phyloP scores from a whole-genome alignment of 2,113 vertebrate species.

The Mobula birostris region DNA sequence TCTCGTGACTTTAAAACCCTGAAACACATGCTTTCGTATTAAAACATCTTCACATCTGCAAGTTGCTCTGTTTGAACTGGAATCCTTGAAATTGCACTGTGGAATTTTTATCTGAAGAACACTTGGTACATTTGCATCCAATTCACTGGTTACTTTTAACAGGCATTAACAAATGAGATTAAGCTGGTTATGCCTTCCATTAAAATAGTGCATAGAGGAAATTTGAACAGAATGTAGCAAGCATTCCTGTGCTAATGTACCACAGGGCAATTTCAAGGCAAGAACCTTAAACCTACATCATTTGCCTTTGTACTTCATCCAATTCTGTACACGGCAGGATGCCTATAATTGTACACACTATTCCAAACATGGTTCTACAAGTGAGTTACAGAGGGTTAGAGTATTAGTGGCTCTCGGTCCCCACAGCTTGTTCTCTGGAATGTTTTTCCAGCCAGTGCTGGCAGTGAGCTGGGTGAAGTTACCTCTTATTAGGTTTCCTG shows the following conservation, averaged over 20 bases:
- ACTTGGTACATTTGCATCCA: neutral
- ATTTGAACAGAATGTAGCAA: neutral
- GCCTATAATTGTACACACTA: slow-evolving; percentile 26
- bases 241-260: neutral
- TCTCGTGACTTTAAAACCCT: too few species aligned
- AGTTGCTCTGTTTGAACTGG: neutral
- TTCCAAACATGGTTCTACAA: neutral
- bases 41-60: neutral
- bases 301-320: slow-evolving; percentile 14
- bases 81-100: neutral
- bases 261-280: slow-evolving; percentile 3
- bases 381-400: slow-evolving; percentile 26
- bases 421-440: slow-evolving; percentile 21
- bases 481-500: slow-evolving; percentile 15
- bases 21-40: neutral
- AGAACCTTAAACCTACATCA: neutral
- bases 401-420: slow-evolving; percentile 16
- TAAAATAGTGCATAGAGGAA: neutral
- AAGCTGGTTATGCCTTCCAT: neutral
- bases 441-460: slow-evolving; percentile 20
- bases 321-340: slow-evolving; percentile 8
- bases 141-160: neutral
- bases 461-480: neutral
- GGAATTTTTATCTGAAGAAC: neutral
- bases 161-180: neutral